A percentile compares a stretch with the other conserved stretches of the same genome.
These are phyloP conservation scores for Argyresthia albistria DNA, from an alignment of 2,888 invertebrate species.

Conservation along the genomic window DNA sequence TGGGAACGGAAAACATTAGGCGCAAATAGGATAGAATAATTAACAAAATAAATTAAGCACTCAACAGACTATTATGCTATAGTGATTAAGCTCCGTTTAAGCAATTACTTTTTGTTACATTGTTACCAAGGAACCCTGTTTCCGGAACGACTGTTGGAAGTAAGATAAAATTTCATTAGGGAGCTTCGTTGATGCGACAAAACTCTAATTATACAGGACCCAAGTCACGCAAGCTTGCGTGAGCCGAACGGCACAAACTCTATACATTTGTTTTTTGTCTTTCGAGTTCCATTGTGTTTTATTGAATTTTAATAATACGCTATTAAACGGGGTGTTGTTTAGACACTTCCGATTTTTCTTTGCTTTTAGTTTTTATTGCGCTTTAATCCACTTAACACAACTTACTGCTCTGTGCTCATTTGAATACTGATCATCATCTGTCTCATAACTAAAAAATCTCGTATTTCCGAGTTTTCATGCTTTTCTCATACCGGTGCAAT, in stretches of 20 bases:
- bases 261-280: neutral
- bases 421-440: too few relatives aligned
- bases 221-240: slow-evolving; percentile 31
- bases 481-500: too few relatives aligned
- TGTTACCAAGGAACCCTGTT: slow-evolving; percentile 13
- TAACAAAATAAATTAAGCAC: slow-evolving; percentile 11
- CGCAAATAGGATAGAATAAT: too few relatives aligned
- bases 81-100: slow-evolving; percentile 15
- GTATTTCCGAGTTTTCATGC: too few relatives aligned
- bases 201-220: slow-evolving; percentile 25
- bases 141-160: slow-evolving; percentile 12
- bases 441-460: too few relatives aligned
- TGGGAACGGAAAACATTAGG: too few relatives aligned
- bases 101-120: slow-evolving; percentile 29
- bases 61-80: slow-evolving; percentile 18
- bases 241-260: slow-evolving; percentile 8
- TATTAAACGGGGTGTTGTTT: too few relatives aligned
- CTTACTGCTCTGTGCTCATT: too few relatives aligned
- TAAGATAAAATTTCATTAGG: slow-evolving; percentile 22
- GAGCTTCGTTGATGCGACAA: slow-evolving; percentile 26
- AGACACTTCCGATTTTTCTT: too few relatives aligned
- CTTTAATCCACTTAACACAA: too few relatives aligned
- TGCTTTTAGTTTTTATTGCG: neutral
- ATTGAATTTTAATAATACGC: too few relatives aligned
- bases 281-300: neutral